Evolutionary conservation across 1,140 invertebrate species (phyloP).

Genomic region (Diprion similis): DNA sequence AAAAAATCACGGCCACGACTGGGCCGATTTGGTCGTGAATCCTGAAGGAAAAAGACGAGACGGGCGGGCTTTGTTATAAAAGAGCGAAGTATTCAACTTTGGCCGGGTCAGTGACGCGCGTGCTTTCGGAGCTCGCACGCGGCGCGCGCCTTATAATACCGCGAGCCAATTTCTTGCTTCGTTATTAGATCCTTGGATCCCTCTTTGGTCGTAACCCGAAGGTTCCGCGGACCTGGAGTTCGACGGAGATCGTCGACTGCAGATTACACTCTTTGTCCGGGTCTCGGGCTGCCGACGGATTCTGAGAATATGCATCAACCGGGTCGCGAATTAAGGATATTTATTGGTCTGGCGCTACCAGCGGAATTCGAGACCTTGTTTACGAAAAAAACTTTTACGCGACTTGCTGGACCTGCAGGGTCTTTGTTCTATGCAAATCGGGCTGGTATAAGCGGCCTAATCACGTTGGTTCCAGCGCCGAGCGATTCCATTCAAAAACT

Average conservation of each 20-base stretch:
- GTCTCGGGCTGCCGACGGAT: slow-evolving; percentile 22
- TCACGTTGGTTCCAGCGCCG: too few relatives aligned
- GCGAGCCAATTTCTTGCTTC: background rate
- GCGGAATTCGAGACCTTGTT: slow-evolving; percentile 15
- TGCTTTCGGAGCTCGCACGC: background rate
- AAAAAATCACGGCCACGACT: too few relatives aligned
- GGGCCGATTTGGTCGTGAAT: too few relatives aligned
- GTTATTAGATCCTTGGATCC: background rate
- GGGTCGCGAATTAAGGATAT: slow-evolving; percentile 21
- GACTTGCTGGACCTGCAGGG: background rate
- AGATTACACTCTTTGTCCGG: slow-evolving; percentile 22
- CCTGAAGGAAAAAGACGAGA: too few relatives aligned
- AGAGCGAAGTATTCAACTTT: background rate
- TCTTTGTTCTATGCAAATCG: slow-evolving; percentile 5
- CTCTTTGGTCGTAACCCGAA: background rate
- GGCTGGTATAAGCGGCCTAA: too few relatives aligned
- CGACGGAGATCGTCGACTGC: slow-evolving; percentile 6
- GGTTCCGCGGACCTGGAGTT: slow-evolving; percentile 10
- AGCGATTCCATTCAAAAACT: too few relatives aligned
- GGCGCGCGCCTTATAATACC: background rate
- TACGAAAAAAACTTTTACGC: background rate
- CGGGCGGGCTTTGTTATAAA: too few relatives aligned
- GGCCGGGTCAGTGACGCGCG: slow-evolving; percentile 1
- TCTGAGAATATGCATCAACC: slow-evolving; percentile 23
- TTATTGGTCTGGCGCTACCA: slow-evolving; percentile 22